Conservation (phyloP, 2,888 invertebrate species). For the Brenthis ino region DNA sequence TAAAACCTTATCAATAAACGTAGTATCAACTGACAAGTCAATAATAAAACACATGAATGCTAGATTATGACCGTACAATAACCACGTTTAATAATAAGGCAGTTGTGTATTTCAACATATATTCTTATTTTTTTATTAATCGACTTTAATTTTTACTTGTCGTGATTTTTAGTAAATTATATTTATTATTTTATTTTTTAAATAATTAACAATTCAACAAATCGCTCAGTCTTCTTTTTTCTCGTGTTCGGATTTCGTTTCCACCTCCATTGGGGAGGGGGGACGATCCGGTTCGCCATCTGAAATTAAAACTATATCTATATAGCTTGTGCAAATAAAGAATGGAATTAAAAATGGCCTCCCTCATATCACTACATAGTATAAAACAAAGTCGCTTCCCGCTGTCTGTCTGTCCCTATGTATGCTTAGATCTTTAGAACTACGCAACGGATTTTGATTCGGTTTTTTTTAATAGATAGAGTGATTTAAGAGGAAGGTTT, state of each 20-base stretch:
- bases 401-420: too few relatives aligned
- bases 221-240: conserved; percentile 76
- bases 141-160: not conserved
- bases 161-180: not conserved
- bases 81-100: conserved; percentile 19
- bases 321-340: not conserved
- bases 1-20: conserved; percentile 19
- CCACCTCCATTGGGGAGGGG: conserved; percentile 56
- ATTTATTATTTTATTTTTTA: conserved; percentile 28
- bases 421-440: too few relatives aligned
- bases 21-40: not conserved
- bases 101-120: not conserved
- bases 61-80: conserved; percentile 7
- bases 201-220: conserved; percentile 33
- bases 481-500: too few relatives aligned
- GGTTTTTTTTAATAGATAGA: too few relatives aligned
- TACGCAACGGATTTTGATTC: too few relatives aligned
- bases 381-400: too few relatives aligned
- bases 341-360: too few relatives aligned
- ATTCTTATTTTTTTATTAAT: not conserved
- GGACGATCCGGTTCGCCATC: conserved; percentile 61
- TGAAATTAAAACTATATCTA: conserved; percentile 12
- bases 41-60: too few relatives aligned
- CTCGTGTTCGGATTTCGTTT: conserved; percentile 59
- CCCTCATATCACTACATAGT: too few relatives aligned